These are phyloP conservation scores for Eilema caniola DNA, from an alignment of 2,888 invertebrate genomes.

Conservation along the genomic window DNA sequence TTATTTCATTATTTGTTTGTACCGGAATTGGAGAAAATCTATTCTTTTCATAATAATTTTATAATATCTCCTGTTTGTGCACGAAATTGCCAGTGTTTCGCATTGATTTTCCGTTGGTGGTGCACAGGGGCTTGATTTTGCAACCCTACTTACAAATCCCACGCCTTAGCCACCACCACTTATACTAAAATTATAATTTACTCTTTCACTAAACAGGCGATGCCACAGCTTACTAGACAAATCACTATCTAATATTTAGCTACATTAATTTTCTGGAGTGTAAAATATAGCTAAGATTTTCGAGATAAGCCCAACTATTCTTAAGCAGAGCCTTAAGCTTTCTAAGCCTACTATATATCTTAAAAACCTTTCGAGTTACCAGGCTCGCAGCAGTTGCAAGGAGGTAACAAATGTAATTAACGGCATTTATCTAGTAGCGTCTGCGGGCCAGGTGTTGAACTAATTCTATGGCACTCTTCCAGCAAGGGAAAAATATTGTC, in stretches of 20 bases:
- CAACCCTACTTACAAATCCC: too few relatives aligned
- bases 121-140: too few relatives aligned
- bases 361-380: constrained; percentile 18
- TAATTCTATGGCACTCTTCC: constrained; percentile 57
- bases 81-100: too few relatives aligned
- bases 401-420: constrained; percentile 64
- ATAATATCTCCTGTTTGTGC: too few relatives aligned
- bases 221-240: not conserved
- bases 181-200: too few relatives aligned
- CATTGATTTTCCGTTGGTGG: too few relatives aligned
- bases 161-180: too few relatives aligned
- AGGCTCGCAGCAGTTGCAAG: constrained; percentile 27
- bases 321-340: not conserved
- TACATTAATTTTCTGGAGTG: not conserved
- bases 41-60: too few relatives aligned
- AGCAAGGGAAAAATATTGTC: constrained; percentile 52
- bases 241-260: not conserved
- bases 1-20: too few relatives aligned
- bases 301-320: not conserved
- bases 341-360: constrained; percentile 11
- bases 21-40: too few relatives aligned
- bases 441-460: constrained; percentile 65
- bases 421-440: constrained; percentile 63
- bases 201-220: too few relatives aligned
- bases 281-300: not conserved